Evolutionary conservation across 2,113 vertebrate genomes (phyloP), one percentile per base, ranked within the genome.

Genomic region (Vidua chalybeata): DNA sequence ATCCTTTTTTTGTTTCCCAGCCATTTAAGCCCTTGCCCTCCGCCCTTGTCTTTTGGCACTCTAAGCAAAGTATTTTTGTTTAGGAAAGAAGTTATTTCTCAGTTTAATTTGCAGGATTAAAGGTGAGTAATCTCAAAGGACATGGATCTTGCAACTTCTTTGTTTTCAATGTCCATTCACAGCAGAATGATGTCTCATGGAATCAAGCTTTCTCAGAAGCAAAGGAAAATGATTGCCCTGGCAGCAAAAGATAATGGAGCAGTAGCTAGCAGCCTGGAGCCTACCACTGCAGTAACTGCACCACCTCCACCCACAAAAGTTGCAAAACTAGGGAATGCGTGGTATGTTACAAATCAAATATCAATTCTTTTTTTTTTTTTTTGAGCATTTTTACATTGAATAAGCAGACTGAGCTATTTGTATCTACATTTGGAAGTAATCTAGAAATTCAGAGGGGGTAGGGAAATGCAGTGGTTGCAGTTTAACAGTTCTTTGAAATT

Each of bases 181-280:
- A 98, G 98, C 92, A 99, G 98, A 97, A 93, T 97, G 58, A 92
- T 91, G 67, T 96, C 97, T 84, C 96, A 97, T 97, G 98, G 98
- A 76, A 96, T 97, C 85, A 99, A 99, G 89, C 98, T 99, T 95
- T 99, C 99, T 96, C 99, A 99, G 98, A 99, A 99, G 97, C 99
- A 99, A 97, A 98, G 99, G 95, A 99, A 99, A 97, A 98, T 99
- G 98, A 98, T 99, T 93, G 98, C 99, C 67, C 93, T 99, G 98
- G 98, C 98, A 89, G 98, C 94, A 87, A 99, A 98, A 97, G 99
- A 99, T 82, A 97, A 96, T 68, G 97, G 75, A 79, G 87, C 96
- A 89, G 89, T 93, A 94, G 74, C 51, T n/a, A 96, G 59, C 82
- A 96, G 61, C 91, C 64, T 39, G 11, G 99, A 99, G 82, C 96